Evolutionary conservation across 2,797 vertebrate species (phyloP).

Genomic region (Microctenopoma stevenorrisi): DNA sequence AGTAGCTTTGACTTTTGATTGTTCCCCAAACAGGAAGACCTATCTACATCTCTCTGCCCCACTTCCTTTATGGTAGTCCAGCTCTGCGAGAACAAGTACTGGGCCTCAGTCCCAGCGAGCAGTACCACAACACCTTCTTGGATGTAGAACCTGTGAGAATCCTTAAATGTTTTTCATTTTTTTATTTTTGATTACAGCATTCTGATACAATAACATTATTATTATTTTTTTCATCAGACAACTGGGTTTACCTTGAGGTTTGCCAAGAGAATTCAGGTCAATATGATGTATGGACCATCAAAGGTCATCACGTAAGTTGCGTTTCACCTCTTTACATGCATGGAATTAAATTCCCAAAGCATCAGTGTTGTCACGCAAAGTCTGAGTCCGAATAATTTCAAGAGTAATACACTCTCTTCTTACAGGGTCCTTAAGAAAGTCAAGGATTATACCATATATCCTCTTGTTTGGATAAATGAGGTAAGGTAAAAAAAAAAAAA

Average conservation of each 20-base stretch:
- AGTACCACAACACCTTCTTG: slow-evolving; percentile 89
- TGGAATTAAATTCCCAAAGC: background rate
- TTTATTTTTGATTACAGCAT: background rate
- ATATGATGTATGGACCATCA: slow-evolving; percentile 88
- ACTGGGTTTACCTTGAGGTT: slow-evolving; percentile 94
- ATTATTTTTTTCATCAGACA: slow-evolving; percentile 75
- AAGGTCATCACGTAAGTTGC: slow-evolving; percentile 85
- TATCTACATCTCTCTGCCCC: slow-evolving; percentile 91
- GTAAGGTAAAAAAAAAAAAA: slow-evolving; percentile 76
- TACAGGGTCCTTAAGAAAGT: slow-evolving; percentile 87
- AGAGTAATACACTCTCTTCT: slow-evolving; percentile 41
- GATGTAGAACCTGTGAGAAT: slow-evolving; percentile 93
- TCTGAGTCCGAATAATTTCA: background rate
- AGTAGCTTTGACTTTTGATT: slow-evolving; percentile 5
- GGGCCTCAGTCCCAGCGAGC: slow-evolving; percentile 83
- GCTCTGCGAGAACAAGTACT: slow-evolving; percentile 66
- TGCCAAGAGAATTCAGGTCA: slow-evolving; percentile 93
- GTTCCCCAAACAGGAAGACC: slow-evolving; percentile 81
- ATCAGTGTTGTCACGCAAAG: background rate
- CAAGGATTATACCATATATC: slow-evolving; percentile 84
- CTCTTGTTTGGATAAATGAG: slow-evolving; percentile 95
- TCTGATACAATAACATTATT: background rate
- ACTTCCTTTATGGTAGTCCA: slow-evolving; percentile 89
- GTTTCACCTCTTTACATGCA: background rate
- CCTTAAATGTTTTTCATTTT: background rate